Base-by-base conservation (phyloP, 1,140 invertebrate species). In the Scylla paramamosain region DNA sequence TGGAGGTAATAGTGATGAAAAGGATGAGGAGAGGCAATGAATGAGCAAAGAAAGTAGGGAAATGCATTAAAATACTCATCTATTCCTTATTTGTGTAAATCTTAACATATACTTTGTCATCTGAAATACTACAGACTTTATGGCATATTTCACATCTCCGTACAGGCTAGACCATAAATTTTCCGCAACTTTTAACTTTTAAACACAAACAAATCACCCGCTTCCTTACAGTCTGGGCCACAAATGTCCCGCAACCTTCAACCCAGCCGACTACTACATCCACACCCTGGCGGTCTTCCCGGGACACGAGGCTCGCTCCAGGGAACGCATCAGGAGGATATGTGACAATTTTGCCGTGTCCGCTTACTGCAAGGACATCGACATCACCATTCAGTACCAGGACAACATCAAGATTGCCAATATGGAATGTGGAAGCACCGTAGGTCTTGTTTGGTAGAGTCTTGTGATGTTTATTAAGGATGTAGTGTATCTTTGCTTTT, bases 341-440 rank as follows among this genome's bases (percentile, higher is more conserved):
- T 98, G 98, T 96, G 98, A 98, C 97, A 97, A 98, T 89, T 99
- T 98, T 96, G 97, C 98, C 2, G 98, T 98, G 0, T 98, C 98
- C 95, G 98, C 98, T 93, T 97, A 98, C 46, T 98, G 98, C 16
- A 98, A 98, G 96, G 98, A 98, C 97, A 97, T 98, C 31, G 96
- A 96, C 95, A 96, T 96, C 45, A 96, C 96, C 20, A 96, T 96
- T 45, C 96, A 96, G 88, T 96, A 95, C 52, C 96, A 96, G 82
- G 92, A 96, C 4, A 96, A 96, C 88, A 94, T 96, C 89, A 91
- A 52, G 28, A 95, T 90, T 14, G 84, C 96, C 0, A 31, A 96
- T 31, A 91, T 95, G 4, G 93, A 95, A 32, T 95, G 84, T 0
- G 86, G 95, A 16, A 82, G 46, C 59, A 94, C 31, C 82, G 87